A percentile compares a stretch with the other conserved stretches of the same genome.
Conservation (phyloP, 2,797 vertebrate species). For the Pangasius sanitwongsei region DNA sequence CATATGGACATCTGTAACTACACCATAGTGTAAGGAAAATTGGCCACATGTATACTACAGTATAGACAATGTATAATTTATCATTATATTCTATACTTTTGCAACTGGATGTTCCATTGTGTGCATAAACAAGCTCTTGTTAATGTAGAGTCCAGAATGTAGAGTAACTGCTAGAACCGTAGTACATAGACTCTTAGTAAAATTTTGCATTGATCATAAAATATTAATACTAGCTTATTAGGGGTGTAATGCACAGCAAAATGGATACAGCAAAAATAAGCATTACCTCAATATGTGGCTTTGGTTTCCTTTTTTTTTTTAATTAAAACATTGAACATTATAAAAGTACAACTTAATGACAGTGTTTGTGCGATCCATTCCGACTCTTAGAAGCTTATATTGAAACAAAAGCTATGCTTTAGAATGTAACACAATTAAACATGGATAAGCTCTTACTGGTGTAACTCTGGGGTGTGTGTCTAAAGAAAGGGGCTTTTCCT, state of each 20-base stretch:
- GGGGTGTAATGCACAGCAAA: not conserved
- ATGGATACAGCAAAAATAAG: not conserved
- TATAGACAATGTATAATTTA: not conserved
- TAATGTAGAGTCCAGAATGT: not conserved
- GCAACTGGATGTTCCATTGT: not conserved
- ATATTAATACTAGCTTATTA: not conserved
- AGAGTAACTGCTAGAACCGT: not conserved
- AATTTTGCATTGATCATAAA: not conserved
- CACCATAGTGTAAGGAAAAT: not conserved
- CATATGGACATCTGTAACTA: not conserved
- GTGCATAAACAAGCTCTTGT: not conserved
- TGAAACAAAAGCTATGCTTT: constrained; percentile 4
- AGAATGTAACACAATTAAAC: not conserved
- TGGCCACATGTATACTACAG: not conserved
- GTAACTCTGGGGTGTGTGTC: too few relatives aligned
- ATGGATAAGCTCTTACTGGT: not conserved
- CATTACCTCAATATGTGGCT: not conserved
- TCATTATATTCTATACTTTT: not conserved
- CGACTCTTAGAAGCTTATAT: not conserved
- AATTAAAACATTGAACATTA: not conserved
- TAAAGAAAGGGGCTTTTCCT: too few relatives aligned
- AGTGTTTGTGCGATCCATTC: not conserved
- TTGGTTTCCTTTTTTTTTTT: not conserved
- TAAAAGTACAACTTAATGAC: not conserved
- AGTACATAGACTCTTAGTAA: not conserved